Percentiles rank a stretch among this genome's conserved stretches.
Evolutionary conservation across 2,113 vertebrate genomes (phyloP).

Genomic region (Elephantulus edwardii): DNA sequence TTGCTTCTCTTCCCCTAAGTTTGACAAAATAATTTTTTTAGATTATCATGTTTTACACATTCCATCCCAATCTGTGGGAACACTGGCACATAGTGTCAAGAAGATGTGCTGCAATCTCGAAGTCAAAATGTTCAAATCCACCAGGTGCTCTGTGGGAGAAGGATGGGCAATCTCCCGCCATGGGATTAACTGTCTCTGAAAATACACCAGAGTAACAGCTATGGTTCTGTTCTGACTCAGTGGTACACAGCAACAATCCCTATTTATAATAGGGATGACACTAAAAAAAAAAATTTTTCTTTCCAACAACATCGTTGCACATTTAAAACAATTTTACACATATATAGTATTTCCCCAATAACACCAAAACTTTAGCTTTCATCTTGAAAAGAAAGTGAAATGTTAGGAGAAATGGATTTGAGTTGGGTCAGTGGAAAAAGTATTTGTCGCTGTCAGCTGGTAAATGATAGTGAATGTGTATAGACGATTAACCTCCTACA

Average conservation of each 20-base stretch:
- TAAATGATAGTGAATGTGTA: neutral
- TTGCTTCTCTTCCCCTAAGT: neutral
- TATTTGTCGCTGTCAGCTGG: neutral
- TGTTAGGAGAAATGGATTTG: neutral
- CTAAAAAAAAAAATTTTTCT: neutral
- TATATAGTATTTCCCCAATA: neutral
- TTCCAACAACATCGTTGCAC: neutral
- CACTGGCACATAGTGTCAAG: too few relatives aligned
- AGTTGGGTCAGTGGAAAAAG: neutral
- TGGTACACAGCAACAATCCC: too few relatives aligned
- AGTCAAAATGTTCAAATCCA: too few relatives aligned
- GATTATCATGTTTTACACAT: neutral
- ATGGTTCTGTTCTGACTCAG: too few relatives aligned
- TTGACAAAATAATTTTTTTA: neutral
- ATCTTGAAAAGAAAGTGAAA: neutral
- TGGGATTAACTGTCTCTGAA: too few relatives aligned
- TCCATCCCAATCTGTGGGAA: neutral
- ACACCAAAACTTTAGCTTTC: neutral
- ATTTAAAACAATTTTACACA: neutral
- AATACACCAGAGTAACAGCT: too few relatives aligned
- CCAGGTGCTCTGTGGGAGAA: too few relatives aligned
- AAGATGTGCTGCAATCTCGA: too few relatives aligned
- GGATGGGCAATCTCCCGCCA: too few relatives aligned
- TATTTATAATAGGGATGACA: neutral
- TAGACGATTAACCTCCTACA: neutral